Base-by-base conservation (phyloP, 1,140 invertebrate species). In the Drosophila truncata region DNA sequence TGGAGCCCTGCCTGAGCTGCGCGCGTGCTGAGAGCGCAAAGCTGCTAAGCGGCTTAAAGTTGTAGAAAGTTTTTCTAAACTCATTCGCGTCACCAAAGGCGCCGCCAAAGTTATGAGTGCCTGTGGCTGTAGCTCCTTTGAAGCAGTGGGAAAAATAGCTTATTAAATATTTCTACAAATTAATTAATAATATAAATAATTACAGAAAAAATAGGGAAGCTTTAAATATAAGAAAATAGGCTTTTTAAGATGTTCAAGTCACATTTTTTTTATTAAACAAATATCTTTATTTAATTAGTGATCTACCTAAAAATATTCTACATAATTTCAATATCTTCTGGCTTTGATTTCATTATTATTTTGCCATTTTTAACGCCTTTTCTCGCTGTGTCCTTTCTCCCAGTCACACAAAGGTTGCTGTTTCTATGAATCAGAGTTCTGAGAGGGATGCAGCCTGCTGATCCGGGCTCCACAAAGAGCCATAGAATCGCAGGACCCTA, bases 21-120 rank as follows among this genome's bases (percentile, higher is more conserved):
- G 69, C 57, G 83, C 70, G 76, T 87, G 83, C 71, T 80, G 87
- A 88, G 86, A 85, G 81, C 82, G 76, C 70, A 90, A 90, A 90
- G 82, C 85, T 90, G 83, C 81, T 90, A 90, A 90, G 85, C 85
- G 85, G 85, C 85, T 90, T 90, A 90, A 85, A 90, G 85, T 90
- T 90, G 86, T 90, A 90, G 82, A 90, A 90, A 90, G 82, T 90
- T 91, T 90, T 90, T 91, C 66, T 81, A 90, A 88, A 87, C 85
- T 85, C 84, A 87, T 87, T 88, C 84, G 84, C 85, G 85, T 88
- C 86, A 88, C 85, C 85, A 88, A 88, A 88, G 85, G 85, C 84
- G 84, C 59, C 81, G 70, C 57, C 82, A 80, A 87, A 87, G 83
- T 87, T 87, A 87, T 87, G 84, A 88, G 85, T 90, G 84, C 76